Percentiles rank a stretch among this genome's conserved stretches.
These are phyloP conservation scores for Agrotis ipsilon DNA, from an alignment of 2,888 invertebrate genomes.

Conservation along the genomic window DNA sequence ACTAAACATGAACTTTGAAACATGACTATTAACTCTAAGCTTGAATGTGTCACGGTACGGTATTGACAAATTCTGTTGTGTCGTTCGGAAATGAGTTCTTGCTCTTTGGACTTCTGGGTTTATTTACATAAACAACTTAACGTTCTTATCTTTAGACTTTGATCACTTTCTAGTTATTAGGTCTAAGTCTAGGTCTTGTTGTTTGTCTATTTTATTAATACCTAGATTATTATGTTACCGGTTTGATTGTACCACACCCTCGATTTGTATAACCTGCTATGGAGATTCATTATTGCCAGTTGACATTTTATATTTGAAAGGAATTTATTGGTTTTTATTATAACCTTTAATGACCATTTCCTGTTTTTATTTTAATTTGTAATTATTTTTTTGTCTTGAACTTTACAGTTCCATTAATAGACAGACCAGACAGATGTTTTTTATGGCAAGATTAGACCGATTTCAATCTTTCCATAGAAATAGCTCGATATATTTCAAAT, in stretches of 20 bases:
- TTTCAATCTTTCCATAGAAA: too few species aligned
- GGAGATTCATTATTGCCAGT: not conserved
- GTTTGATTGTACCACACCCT: not conserved
- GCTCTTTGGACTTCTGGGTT: not conserved
- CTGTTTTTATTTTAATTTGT: not conserved
- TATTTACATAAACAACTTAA: not conserved
- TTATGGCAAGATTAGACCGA: too few species aligned
- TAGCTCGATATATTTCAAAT: too few species aligned
- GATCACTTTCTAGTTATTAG: not conserved
- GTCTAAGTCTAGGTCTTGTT: slow-evolving; percentile 3
- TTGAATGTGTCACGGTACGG: too few species aligned
- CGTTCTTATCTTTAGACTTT: not conserved
- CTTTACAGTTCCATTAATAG: not conserved
- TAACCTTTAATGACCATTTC: too few species aligned
- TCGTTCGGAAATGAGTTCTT: not conserved
- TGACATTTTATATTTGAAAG: not conserved
- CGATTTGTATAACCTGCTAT: not conserved
- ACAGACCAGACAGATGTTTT: not conserved
- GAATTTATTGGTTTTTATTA: not conserved
- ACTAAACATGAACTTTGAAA: not conserved
- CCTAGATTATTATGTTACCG: not conserved
- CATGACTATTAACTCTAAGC: not conserved
- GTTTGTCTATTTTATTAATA: not conserved
- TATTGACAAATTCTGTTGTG: not conserved
- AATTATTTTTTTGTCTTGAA: not conserved